Conservation (phyloP, 2,888 invertebrate species). For the Helleia helle region DNA sequence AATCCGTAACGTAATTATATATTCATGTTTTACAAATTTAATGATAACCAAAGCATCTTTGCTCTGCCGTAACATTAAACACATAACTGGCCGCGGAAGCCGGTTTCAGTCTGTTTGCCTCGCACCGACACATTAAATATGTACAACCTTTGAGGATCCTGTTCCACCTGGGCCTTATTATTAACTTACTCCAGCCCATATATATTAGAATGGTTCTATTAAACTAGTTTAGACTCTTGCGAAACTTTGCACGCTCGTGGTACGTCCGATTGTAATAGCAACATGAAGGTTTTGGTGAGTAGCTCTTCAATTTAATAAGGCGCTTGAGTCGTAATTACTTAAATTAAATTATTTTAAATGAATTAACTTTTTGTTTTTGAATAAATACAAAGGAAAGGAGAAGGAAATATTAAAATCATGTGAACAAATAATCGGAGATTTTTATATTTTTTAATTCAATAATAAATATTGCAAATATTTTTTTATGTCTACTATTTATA, state of each 20-base stretch:
- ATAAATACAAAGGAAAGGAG: too few species aligned
- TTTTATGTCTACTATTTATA: too few species aligned
- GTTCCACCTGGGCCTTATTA: neutral
- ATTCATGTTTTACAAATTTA: slow-evolving; percentile 3
- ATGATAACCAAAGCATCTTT: neutral
- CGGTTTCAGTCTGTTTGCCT: too few species aligned
- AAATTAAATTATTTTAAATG: too few species aligned
- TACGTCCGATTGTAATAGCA: slow-evolving; percentile 17
- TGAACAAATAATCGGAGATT: too few species aligned
- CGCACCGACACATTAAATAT: neutral
- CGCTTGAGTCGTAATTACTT: too few species aligned
- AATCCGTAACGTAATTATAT: neutral
- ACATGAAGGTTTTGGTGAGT: slow-evolving; percentile 49
- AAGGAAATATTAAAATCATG: too few species aligned
- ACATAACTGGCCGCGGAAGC: neutral
- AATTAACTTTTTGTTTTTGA: too few species aligned
- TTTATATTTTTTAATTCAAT: too few species aligned
- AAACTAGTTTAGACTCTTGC: neutral
- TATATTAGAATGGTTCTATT: neutral
- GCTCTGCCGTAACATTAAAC: too few species aligned
- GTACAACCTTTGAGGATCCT: neutral
- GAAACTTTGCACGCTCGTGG: neutral
- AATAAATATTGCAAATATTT: too few species aligned
- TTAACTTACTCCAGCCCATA: neutral
- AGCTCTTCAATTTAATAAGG: too few species aligned